phyloP scores from a whole-genome alignment of 2,797 vertebrate species.

The Petrocephalus schoutedeni region DNA sequence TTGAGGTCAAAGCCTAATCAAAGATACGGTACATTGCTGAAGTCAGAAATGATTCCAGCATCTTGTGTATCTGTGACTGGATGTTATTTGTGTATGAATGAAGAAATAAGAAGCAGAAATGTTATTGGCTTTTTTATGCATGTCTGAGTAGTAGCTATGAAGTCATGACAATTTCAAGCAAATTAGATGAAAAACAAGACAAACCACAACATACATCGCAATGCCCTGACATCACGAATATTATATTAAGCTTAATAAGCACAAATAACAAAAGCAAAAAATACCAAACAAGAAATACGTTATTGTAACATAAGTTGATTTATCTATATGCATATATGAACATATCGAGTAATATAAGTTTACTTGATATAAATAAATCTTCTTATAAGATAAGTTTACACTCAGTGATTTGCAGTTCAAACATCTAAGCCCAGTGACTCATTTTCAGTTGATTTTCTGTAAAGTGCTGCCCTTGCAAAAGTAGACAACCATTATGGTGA shows the following conservation, averaged over 20 bases:
- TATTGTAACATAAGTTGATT: background rate
- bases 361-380: no score
- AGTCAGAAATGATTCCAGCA: background rate
- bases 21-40: background rate
- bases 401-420: background rate
- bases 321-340: no score
- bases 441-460: conserved; percentile 52
- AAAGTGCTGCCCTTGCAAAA: conserved; percentile 30
- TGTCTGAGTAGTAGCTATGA: background rate
- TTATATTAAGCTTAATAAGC: background rate
- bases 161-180: background rate
- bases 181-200: background rate
- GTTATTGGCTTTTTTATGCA: background rate
- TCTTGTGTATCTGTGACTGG: background rate
- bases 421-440: conserved; percentile 39
- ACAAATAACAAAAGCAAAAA: background rate
- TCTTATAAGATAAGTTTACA: background rate
- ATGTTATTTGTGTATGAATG: background rate
- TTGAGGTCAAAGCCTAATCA: background rate
- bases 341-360: no score
- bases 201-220: background rate
- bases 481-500: conserved; percentile 55
- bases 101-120: background rate
- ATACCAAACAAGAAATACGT: background rate
- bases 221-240: background rate